Conservation (phyloP, 2,797 vertebrate species). For the Scleropages formosus region DNA sequence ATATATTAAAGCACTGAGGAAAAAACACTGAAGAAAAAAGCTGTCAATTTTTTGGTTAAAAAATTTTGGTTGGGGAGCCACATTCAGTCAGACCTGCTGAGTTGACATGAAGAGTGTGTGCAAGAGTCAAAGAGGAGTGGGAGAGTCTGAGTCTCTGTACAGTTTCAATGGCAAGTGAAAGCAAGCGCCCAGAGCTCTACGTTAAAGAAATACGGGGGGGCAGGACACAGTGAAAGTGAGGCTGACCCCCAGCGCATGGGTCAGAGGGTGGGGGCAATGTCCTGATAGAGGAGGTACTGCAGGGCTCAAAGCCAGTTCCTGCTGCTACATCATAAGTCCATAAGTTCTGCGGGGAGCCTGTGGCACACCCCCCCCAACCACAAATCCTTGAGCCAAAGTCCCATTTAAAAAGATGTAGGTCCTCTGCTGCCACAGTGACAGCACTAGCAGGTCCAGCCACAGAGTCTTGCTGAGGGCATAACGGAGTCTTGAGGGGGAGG, state of each 20-base stretch:
- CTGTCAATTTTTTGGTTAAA: constrained; percentile 33
- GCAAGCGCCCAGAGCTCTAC: neutral
- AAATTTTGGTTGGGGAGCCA: constrained; percentile 34
- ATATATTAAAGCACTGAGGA: constrained; percentile 32
- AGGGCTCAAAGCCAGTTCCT: constrained; percentile 36
- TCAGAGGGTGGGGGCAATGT: neutral
- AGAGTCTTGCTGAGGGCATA: neutral
- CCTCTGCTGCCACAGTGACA: constrained; percentile 33
- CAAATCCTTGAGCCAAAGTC: constrained; percentile 16
- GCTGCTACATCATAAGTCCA: constrained; percentile 29
- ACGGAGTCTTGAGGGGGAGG: constrained; percentile 32
- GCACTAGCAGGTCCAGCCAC: constrained; percentile 29
- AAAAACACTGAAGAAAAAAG: neutral
- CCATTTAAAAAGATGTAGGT: constrained; percentile 24
- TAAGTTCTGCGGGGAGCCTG: neutral
- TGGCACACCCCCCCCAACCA: neutral
- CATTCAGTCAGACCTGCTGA: constrained; percentile 53
- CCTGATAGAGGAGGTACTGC: constrained; percentile 34
- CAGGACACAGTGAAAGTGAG: neutral
- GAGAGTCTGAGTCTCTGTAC: neutral
- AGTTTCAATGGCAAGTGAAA: neutral
- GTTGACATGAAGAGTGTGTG: constrained; percentile 22
- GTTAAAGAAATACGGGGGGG: constrained; percentile 38
- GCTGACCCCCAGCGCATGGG: no score
- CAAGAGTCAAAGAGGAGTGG: neutral